Evolutionary conservation across 2,113 vertebrate genomes (phyloP).

Genomic region (Catharus bicknelli): DNA sequence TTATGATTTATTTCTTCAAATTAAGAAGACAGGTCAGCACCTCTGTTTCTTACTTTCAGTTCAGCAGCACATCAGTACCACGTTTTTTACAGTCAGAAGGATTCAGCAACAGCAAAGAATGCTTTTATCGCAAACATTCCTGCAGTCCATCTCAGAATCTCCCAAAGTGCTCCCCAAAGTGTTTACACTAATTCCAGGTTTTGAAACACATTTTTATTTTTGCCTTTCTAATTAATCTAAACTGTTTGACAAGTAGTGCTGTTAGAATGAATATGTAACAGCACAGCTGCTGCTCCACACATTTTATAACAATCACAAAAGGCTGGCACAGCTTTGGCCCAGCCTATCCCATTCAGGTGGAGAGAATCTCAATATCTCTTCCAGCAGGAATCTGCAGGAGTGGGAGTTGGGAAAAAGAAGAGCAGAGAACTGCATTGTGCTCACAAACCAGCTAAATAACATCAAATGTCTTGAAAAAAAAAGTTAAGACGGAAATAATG

Average conservation of each 20-base stretch:
- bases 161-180: not conserved
- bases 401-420: not conserved
- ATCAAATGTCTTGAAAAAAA: not conserved
- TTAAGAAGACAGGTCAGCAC: not conserved
- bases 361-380: not conserved
- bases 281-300: not conserved
- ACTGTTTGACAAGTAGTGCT: slow-evolving; percentile 7
- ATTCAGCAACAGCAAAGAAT: not conserved
- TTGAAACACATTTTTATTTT: not conserved
- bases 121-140: not conserved
- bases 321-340: not conserved
- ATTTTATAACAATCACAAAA: not conserved
- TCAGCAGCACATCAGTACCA: not conserved
- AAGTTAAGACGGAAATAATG: not conserved
- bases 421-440: rapidly evolving
- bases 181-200: not conserved
- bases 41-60: not conserved
- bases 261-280: not conserved
- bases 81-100: not conserved
- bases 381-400: not conserved
- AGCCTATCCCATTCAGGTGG: not conserved
- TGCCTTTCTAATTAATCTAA: not conserved
- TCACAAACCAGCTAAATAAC: not conserved
- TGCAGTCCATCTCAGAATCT: not conserved
- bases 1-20: not conserved